Evolutionary conservation across 2,888 invertebrate genomes (phyloP).

Genomic region (Kryphioiulus occultus): DNA sequence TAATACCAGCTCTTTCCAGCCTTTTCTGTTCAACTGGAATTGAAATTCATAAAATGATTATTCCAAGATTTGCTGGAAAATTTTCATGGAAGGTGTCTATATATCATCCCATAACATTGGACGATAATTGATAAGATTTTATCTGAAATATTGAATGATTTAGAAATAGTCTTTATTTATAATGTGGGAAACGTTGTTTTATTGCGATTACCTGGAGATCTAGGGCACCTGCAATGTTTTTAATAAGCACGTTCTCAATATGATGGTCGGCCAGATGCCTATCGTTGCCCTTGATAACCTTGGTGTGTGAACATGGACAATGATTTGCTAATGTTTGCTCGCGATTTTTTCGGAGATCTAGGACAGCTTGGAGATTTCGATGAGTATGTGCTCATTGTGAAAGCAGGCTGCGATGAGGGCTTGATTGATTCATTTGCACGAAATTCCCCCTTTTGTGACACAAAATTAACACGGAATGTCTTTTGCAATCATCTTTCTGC

Average conservation of each 20-base stretch:
- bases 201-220: background rate
- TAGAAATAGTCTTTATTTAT: too few species aligned
- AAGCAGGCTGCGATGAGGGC: background rate
- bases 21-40: background rate
- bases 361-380: background rate
- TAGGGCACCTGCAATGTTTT: background rate
- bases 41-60: too few species aligned
- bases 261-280: background rate
- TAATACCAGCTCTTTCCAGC: background rate
- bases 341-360: background rate
- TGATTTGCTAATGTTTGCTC: background rate
- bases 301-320: background rate
- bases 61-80: too few species aligned
- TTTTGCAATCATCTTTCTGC: background rate
- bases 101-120: too few species aligned
- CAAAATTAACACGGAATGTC: background rate
- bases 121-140: too few species aligned
- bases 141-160: too few species aligned
- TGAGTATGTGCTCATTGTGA: background rate
- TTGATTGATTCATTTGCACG: background rate
- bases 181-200: too few species aligned
- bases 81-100: too few species aligned
- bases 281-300: conserved; percentile 2
- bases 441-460: background rate
- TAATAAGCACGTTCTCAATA: conserved; percentile 2